Conservation (phyloP, 1,140 invertebrate genomes). For the Coenobita brevimanus region DNA sequence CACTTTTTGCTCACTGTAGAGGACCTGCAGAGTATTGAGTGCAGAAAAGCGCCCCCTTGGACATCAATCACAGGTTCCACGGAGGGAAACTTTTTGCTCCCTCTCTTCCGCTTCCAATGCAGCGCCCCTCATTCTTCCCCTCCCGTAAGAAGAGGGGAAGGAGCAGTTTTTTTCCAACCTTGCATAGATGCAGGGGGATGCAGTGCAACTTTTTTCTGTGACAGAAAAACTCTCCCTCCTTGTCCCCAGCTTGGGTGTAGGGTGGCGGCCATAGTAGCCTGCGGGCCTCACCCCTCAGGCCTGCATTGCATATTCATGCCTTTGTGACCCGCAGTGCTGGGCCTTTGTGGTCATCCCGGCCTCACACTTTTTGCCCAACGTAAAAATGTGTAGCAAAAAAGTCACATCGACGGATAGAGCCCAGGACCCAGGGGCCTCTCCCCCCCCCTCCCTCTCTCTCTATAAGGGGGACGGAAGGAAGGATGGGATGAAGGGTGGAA, state of each 20-base stretch:
- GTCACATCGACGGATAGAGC: conserved; percentile 39
- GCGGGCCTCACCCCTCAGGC: conserved; percentile 17
- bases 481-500: too few relatives aligned
- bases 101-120: neutral
- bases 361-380: conserved; percentile 46
- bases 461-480: conserved; percentile 7
- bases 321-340: conserved; percentile 46
- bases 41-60: conserved; percentile 7
- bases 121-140: conserved; percentile 26
- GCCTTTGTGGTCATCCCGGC: conserved; percentile 42
- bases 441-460: too few relatives aligned
- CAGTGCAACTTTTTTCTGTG: conserved; percentile 35
- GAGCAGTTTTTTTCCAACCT: conserved; percentile 33
- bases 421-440: neutral
- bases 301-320: conserved; percentile 58
- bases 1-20: neutral
- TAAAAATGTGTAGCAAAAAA: conserved; percentile 54
- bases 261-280: neutral
- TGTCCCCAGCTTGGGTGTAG: neutral
- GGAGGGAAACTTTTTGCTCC: conserved; percentile 17
- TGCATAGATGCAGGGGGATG: conserved; percentile 48
- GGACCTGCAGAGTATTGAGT: conserved; percentile 22
- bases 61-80: conserved; percentile 47
- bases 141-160: conserved; percentile 36
- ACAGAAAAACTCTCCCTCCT: neutral